Evolutionary conservation across 2,888 invertebrate species (phyloP).

Genomic region (Drosophila buzzatii): DNA sequence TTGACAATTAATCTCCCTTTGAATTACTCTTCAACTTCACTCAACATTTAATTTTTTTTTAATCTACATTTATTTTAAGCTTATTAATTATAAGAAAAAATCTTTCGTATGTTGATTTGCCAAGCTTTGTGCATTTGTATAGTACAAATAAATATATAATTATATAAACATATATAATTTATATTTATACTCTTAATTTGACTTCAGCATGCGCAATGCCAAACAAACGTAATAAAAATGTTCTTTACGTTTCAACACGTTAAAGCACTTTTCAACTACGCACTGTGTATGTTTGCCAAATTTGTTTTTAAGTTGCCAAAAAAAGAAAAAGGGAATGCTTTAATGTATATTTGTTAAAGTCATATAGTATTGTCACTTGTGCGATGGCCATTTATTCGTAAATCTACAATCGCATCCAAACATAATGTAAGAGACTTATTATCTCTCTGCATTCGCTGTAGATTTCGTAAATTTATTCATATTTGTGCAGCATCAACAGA

Average conservation of each 20-base stretch:
- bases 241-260: neutral
- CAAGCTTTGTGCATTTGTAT: no score
- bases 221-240: neutral
- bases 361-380: neutral
- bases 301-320: neutral
- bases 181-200: neutral
- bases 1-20: no score
- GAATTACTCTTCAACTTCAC: no score
- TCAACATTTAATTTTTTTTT: no score
- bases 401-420: neutral
- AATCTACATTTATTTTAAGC: neutral
- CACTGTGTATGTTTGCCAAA: no score
- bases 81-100: neutral
- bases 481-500: slow-evolving; percentile 10
- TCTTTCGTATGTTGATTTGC: no score
- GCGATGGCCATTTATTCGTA: neutral
- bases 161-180: no score
- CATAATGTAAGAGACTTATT: neutral
- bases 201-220: neutral
- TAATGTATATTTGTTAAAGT: neutral
- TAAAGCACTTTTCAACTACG: neutral
- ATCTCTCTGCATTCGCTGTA: neutral
- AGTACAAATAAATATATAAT: neutral
- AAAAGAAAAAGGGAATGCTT: neutral
- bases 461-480: neutral